Conservation (phyloP, 92 coral and sea anemone genomes). For the Siderastrea siderea region DNA sequence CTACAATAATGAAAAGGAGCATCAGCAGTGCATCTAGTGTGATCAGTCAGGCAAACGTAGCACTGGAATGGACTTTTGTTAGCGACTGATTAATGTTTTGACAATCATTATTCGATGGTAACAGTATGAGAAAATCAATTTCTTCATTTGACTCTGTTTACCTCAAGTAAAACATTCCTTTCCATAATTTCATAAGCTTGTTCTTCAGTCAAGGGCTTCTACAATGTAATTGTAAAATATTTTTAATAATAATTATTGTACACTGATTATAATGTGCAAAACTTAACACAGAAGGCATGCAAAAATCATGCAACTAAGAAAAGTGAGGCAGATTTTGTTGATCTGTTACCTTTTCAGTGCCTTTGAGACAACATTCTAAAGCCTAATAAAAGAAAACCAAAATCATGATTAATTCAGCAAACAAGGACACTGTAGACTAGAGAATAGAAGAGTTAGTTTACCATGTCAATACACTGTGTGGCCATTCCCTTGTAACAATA, state of each 20-base stretch:
- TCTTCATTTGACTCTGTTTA: neutral
- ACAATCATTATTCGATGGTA: no score
- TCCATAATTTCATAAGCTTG: slow-evolving; percentile 7
- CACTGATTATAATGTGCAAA: neutral
- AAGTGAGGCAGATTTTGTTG: neutral
- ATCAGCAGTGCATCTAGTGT: neutral
- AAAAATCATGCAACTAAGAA: no score
- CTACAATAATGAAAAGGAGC: slow-evolving; percentile 15
- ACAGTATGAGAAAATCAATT: neutral
- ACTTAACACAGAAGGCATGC: neutral
- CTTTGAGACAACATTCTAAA: slow-evolving; percentile 72
- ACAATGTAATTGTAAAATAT: neutral
- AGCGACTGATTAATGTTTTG: no score
- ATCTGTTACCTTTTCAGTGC: slow-evolving; percentile 61
- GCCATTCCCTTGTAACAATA: no score
- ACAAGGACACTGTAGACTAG: neutral
- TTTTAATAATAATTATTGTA: neutral
- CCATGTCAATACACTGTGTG: no score
- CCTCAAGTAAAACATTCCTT: slow-evolving; percentile 27
- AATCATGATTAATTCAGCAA: neutral
- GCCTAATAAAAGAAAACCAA: slow-evolving; percentile 52
- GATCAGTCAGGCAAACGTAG: neutral
- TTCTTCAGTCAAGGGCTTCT: slow-evolving; percentile 27
- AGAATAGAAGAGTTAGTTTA: neutral
- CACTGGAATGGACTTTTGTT: no score